A percentile compares a stretch with the other conserved stretches of the same genome.
Evolutionary conservation across 2,888 invertebrate species (phyloP).

Genomic region (Andrena bucephala): DNA sequence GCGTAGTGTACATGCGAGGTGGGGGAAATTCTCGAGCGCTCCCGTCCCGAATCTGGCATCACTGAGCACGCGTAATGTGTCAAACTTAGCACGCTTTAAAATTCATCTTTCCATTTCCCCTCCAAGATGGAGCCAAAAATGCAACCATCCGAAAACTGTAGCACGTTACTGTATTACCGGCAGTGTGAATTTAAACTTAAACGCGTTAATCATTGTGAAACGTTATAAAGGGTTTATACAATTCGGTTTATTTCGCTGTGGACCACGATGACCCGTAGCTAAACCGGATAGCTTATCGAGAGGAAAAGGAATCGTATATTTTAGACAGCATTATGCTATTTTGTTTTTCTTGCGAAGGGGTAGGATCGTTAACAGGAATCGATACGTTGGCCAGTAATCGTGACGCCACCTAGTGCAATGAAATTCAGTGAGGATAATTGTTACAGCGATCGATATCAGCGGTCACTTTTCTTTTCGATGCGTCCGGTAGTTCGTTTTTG

Average conservation of each 20-base stretch:
- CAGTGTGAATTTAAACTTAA: neutral
- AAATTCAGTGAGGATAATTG: slow-evolving; percentile 38
- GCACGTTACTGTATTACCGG: neutral
- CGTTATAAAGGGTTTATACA: neutral
- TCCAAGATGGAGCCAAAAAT: neutral
- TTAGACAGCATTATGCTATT: too few species aligned
- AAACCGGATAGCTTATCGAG: neutral
- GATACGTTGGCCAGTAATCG: slow-evolving; percentile 24
- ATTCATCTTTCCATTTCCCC: too few species aligned
- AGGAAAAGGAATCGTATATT: too few species aligned
- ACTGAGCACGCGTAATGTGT: too few species aligned
- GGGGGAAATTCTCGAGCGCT: too few species aligned
- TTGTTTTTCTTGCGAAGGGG: neutral
- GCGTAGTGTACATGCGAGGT: too few species aligned
- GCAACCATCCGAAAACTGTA: neutral
- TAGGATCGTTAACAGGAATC: slow-evolving; percentile 13
- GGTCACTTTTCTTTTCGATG: slow-evolving; percentile 12
- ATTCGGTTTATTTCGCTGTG: neutral
- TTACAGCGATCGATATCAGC: slow-evolving; percentile 19
- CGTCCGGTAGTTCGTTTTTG: neutral
- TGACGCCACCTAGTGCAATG: slow-evolving; percentile 28
- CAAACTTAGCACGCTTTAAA: too few species aligned
- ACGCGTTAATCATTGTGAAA: neutral
- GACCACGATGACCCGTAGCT: neutral
- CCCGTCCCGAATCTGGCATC: too few species aligned